Evolutionary conservation across 2,888 invertebrate species (phyloP).

Genomic region (Parasteatoda lunata): DNA sequence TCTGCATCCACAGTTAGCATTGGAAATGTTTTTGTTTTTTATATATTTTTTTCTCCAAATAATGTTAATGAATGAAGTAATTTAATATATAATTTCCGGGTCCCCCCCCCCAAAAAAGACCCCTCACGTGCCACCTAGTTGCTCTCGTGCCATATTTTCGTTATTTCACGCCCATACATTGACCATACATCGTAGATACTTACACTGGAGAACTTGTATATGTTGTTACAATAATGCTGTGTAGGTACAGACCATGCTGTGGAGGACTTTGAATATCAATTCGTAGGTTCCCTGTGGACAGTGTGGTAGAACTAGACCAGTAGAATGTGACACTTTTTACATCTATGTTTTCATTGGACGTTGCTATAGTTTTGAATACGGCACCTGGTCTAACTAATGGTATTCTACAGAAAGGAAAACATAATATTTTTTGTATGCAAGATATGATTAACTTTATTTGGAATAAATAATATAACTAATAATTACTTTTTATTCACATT

Average conservation of each 20-base stretch:
- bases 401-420: slow-evolving; percentile 20
- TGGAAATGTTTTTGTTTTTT: too few relatives aligned
- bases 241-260: slow-evolving; percentile 18
- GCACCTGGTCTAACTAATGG: slow-evolving; percentile 24
- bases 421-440: not conserved
- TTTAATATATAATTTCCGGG: too few relatives aligned
- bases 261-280: slow-evolving; percentile 9
- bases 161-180: too few relatives aligned
- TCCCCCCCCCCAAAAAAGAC: too few relatives aligned
- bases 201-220: slow-evolving; percentile 44
- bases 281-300: slow-evolving; percentile 12
- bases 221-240: slow-evolving; percentile 46
- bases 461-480: not conserved
- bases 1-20: too few relatives aligned
- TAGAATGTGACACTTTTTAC: slow-evolving; percentile 23
- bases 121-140: too few relatives aligned
- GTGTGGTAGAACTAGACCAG: slow-evolving; percentile 37
- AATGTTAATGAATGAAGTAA: too few relatives aligned
- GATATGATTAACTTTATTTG: not conserved
- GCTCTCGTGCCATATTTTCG: too few relatives aligned
- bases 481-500: slow-evolving; percentile 34
- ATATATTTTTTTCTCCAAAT: too few relatives aligned
- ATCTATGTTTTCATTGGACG: slow-evolving; percentile 42
- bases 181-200: slow-evolving; percentile 4
- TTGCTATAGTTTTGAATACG: slow-evolving; percentile 38